Conservation (phyloP, 1,140 invertebrate genomes). For the Wiebesia pumilae region DNA sequence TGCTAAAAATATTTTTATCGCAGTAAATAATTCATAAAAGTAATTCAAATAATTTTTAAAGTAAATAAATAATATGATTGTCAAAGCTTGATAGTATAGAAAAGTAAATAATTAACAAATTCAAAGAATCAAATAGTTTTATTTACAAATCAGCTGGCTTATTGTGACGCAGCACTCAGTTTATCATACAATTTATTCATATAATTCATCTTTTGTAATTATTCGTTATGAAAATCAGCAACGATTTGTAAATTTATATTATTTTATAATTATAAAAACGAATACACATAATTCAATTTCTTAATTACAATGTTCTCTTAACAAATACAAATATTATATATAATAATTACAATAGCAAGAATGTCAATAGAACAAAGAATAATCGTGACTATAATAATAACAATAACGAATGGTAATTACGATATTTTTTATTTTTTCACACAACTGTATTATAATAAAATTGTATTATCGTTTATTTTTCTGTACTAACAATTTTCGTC, state of each 20-base stretch:
- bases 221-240: conserved; percentile 65
- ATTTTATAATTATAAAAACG: conserved; percentile 45
- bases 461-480: conserved; percentile 46
- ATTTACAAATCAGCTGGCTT: conserved; percentile 75
- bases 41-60: no score
- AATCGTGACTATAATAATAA: conserved; percentile 48
- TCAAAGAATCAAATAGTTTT: conserved; percentile 75
- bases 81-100: not conserved
- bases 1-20: no score
- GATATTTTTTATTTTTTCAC: not conserved
- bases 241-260: conserved; percentile 58
- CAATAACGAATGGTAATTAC: conserved; percentile 15
- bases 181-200: conserved; percentile 70
- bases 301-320: conserved; percentile 31
- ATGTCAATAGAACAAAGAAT: conserved; percentile 37
- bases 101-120: conserved; percentile 52
- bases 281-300: conserved; percentile 17
- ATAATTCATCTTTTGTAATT: conserved; percentile 63
- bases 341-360: conserved; percentile 25
- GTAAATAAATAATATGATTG: not conserved
- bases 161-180: conserved; percentile 71
- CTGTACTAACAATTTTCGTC: not conserved
- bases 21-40: no score
- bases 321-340: conserved; percentile 42
- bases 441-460: conserved; percentile 57